A percentile compares a stretch with the other conserved stretches of the same genome.
Evolutionary conservation across 2,888 invertebrate genomes (phyloP).

Genomic region (Therioaphis trifolii): DNA sequence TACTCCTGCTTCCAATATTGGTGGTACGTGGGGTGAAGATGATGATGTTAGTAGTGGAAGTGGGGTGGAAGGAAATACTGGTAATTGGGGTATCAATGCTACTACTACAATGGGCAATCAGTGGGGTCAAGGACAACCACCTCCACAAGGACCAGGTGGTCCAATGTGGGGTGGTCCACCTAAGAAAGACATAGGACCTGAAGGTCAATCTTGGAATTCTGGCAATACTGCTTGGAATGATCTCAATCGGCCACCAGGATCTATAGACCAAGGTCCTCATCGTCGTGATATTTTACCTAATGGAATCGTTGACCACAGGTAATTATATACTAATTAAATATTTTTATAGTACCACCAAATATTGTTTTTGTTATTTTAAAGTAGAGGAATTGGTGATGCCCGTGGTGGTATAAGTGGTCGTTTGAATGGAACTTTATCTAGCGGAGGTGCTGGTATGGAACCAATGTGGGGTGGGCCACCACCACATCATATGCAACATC

Average conservation of each 20-base stretch:
- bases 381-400: conserved; percentile 71
- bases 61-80: conserved; percentile 45
- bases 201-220: conserved; percentile 61
- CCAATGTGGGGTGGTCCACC: conserved; percentile 61
- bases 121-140: conserved; percentile 58
- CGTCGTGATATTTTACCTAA: conserved; percentile 57
- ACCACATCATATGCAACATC: conserved; percentile 68
- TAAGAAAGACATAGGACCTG: conserved; percentile 59
- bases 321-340: neutral
- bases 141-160: conserved; percentile 57
- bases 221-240: conserved; percentile 60
- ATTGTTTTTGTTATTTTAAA: conserved; percentile 14
- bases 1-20: conserved; percentile 89
- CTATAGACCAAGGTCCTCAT: conserved; percentile 60
- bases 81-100: conserved; percentile 59
- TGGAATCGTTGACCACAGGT: conserved; percentile 61
- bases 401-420: conserved; percentile 85
- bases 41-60: conserved; percentile 75
- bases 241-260: conserved; percentile 60
- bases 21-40: conserved; percentile 95
- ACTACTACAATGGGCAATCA: conserved; percentile 53
- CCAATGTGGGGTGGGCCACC: conserved; percentile 83
- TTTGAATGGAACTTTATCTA: conserved; percentile 74
- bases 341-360: neutral
- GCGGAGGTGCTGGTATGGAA: conserved; percentile 69